These are phyloP conservation scores for Pseudeuparius sepicola DNA, from an alignment of 2,888 invertebrate species.

Conservation along the genomic window DNA sequence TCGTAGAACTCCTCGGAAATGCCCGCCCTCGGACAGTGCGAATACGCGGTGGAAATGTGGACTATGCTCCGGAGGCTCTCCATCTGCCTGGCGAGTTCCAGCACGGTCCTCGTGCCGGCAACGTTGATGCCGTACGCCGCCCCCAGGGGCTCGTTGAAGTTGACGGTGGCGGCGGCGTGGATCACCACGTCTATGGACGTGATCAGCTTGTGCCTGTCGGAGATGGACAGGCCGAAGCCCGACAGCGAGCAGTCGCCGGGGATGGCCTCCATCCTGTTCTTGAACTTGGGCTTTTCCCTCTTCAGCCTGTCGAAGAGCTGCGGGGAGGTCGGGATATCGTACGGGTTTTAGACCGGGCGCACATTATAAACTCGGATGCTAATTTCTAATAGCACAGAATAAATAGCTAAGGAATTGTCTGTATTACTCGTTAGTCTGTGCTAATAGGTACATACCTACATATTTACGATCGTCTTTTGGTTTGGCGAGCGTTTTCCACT, in stretches of 20 bases:
- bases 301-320: constrained; percentile 48
- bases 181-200: constrained; percentile 63
- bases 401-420: too few species aligned
- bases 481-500: too few species aligned
- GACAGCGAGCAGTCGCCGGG: constrained; percentile 57
- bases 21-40: constrained; percentile 54
- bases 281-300: constrained; percentile 46
- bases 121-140: constrained; percentile 73
- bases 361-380: too few species aligned
- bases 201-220: constrained; percentile 50
- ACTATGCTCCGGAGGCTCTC: constrained; percentile 61
- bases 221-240: constrained; percentile 49
- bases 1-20: constrained; percentile 63
- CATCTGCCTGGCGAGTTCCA: constrained; percentile 62
- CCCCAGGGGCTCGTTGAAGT: constrained; percentile 75
- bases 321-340: too few species aligned
- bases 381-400: too few species aligned
- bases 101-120: constrained; percentile 62
- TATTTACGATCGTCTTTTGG: too few species aligned
- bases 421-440: too few species aligned
- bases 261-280: constrained; percentile 58
- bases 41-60: constrained; percentile 75
- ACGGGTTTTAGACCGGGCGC: too few species aligned
- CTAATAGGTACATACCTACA: too few species aligned
- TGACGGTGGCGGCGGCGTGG: constrained; percentile 87